Evolutionary conservation across 2,113 vertebrate genomes (phyloP), one percentile per base, ranked within the genome.

Genomic region (Melanocharis versteri): DNA sequence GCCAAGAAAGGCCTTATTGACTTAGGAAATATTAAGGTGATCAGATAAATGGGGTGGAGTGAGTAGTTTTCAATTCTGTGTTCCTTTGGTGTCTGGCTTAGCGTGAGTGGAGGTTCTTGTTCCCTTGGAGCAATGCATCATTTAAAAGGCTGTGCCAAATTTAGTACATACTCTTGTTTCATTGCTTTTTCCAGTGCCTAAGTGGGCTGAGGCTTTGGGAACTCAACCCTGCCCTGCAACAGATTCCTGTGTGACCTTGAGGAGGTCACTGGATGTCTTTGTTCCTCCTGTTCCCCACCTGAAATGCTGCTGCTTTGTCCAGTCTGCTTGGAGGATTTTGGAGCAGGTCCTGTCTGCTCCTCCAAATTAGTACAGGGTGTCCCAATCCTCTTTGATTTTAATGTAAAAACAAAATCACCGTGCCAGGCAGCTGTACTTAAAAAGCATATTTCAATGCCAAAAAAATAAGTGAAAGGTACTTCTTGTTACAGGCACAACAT

Each of bases 151-250:
- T 56, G 71, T 86, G 97, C 97, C 97, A 96, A 85, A 94, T 93
- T 95, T 95, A 97, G 97, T 92, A 95, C 62, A 24, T 84, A 9
- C 94, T 97, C 92, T 39, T 61, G 66, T 98, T 98, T 97, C 97
- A 86, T 58, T 94, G 81, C 89, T 95, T 93, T 94, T 95, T 93
- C 95, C 87, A 91, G 35, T 75, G 93, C 92, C 20, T 87, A 23
- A 94, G 77, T 93, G 82, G 92, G 70, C 88, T 96, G 96, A 97
- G 88, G 22, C 68, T 88, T 79, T 26, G 60, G 45, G 88, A 93
- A 54, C 71, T 88, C 82, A 77, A 3, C 61, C 70, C 72, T 66
- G 45, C 53, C 71, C 82, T 76, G 84, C 70, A 70, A 65, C 53
- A 75, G 56, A 93, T 68, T 93, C 68, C 53, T 66, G 2, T 40